Conservation (phyloP, 2,797 vertebrate genomes). For the Potorous gilbertii region DNA sequence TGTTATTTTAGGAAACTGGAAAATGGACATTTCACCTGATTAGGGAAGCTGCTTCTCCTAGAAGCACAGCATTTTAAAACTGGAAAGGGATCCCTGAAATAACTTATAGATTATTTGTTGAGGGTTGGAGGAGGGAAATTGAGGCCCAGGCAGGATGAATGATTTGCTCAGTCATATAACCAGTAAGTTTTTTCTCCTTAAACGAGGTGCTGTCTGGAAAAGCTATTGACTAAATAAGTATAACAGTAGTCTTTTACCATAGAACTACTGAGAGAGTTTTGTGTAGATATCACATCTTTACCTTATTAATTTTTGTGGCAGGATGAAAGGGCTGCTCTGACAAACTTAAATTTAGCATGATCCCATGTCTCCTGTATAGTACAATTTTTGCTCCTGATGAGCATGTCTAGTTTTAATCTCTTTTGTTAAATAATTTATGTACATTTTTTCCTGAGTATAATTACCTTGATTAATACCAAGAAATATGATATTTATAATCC, state of each 20-base stretch:
- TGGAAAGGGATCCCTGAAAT: constrained; percentile 35
- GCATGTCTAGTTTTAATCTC: constrained; percentile 51
- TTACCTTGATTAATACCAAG: constrained; percentile 72
- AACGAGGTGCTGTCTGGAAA: constrained; percentile 24
- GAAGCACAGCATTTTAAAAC: constrained; percentile 20
- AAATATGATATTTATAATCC: constrained; percentile 66
- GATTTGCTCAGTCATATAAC: constrained; percentile 43
- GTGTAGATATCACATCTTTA: constrained; percentile 27
- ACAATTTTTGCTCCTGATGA: constrained; percentile 54
- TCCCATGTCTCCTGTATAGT: neutral
- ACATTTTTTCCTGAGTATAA: constrained; percentile 67
- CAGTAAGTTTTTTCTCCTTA: constrained; percentile 29
- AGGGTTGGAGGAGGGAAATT: constrained; percentile 25
- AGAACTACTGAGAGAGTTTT: constrained; percentile 41
- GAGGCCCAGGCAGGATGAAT: constrained; percentile 26
- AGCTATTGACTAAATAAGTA: constrained; percentile 47
- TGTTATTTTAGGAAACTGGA: constrained; percentile 53
- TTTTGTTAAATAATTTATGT: constrained; percentile 67
- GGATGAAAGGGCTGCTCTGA: constrained; percentile 48
- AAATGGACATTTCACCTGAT: constrained; percentile 27
- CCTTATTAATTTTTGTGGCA: constrained; percentile 50
- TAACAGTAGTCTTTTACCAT: constrained; percentile 6
- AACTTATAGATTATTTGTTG: constrained; percentile 26
- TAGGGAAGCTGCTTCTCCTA: constrained; percentile 23
- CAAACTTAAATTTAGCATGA: constrained; percentile 9